phyloP scores from a whole-genome alignment of 2,113 vertebrate species.

The Cyprinodon brontotheroides region DNA sequence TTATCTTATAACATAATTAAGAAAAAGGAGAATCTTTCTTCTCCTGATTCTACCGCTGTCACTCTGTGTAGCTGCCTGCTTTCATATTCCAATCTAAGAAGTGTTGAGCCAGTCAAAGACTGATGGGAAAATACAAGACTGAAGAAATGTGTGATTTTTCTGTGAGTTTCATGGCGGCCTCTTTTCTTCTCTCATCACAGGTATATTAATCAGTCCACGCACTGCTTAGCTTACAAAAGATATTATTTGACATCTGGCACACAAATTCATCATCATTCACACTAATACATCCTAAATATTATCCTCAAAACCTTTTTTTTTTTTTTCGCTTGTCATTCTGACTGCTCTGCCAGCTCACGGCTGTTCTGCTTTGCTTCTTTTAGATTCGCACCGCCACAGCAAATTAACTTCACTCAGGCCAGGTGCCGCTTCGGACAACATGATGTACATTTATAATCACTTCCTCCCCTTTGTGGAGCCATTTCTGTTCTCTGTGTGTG shows the following conservation, averaged over 20 bases:
- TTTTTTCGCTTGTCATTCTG: constrained; percentile 40
- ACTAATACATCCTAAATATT: not conserved
- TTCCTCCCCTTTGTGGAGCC: not conserved
- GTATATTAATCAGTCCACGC: not conserved
- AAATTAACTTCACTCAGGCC: constrained; percentile 53
- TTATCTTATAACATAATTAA: constrained; percentile 21
- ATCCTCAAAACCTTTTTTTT: not conserved
- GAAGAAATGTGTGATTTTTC: not conserved
- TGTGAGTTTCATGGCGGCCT: not conserved
- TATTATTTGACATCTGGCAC: not conserved
- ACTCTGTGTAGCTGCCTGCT: not conserved
- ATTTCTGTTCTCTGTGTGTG: not conserved
- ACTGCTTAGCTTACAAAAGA: too few relatives aligned
- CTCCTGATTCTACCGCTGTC: not conserved
- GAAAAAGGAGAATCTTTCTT: not conserved
- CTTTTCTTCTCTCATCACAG: not conserved
- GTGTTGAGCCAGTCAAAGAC: not conserved
- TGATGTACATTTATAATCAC: constrained; percentile 26
- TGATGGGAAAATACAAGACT: not conserved
- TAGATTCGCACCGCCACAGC: constrained; percentile 7
- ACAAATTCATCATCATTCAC: not conserved
- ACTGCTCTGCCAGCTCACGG: constrained; percentile 22
- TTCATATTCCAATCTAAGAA: not conserved
- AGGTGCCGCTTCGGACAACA: constrained; percentile 33
- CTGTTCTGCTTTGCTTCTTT: constrained; percentile 41